Evolutionary conservation across 2,888 invertebrate genomes (phyloP), one percentile per base, ranked within the genome.

Genomic region (Spicauda simplicius): DNA sequence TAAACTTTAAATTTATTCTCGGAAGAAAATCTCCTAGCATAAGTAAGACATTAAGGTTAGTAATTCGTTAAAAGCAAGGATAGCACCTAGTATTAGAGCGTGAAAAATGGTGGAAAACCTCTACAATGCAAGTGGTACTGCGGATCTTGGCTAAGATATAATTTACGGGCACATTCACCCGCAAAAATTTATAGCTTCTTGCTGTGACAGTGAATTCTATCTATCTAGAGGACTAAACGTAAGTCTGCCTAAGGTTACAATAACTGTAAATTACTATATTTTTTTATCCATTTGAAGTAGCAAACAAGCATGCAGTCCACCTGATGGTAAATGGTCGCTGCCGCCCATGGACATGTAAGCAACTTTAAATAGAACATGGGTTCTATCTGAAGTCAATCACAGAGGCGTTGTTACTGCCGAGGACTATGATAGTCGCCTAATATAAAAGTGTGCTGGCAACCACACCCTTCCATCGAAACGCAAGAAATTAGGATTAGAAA

Each of bases 21-120:
- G 33, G 11, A 56, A 61, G 50, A 50, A 67, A 61, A 33, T 41
- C 45, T 55, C 54, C 25, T 19, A 59, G 20, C 57, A 52, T 55
- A 67, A 67, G 57, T 45, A 61, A 45, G 41, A 61, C 52, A 48
- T 57, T 67, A 25, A 56, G 52, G 56, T 61, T 33, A 56, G 66
- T 57, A 56, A 67, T 62, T 67, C 56, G 52, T 67, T 67, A 67
- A 67, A 67, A 67, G 61, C 56, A 52, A 56, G 66, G 60, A 65
- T 50, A 60, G 64, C n/a, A 10, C 10, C 18, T 18, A 50, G 18
- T 50, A 19, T 16, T 20, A 68, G 67, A 56, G 72, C 64, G 25
- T 73, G 75, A 76, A 75, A 73, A 78, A 77, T 76, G 68, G 61
- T 66, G 56, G 60, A 65, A 79, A 81, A 71, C 78, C 77, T 73